Evolutionary conservation across 1,140 invertebrate species (phyloP).

Genomic region (Gryon sp.): DNA sequence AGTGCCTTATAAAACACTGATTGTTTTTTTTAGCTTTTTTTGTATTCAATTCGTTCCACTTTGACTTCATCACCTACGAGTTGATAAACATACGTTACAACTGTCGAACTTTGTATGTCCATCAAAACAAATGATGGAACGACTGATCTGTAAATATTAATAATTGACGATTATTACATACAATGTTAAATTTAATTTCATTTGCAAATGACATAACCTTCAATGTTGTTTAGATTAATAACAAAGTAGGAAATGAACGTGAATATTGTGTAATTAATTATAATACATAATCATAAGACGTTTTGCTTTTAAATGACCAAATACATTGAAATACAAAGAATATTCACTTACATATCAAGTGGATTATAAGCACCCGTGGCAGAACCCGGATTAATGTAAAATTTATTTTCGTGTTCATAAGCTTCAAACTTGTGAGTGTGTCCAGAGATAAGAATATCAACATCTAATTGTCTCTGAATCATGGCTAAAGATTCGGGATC

Average conservation of each 20-base stretch:
- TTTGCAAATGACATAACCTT: no score
- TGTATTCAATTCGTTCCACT: slow-evolving; percentile 99
- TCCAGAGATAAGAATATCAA: slow-evolving; percentile 99
- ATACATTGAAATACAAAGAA: slow-evolving; percentile 1
- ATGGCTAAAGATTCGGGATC: slow-evolving; percentile 95
- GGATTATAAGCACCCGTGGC: slow-evolving; percentile 98
- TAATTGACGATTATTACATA: slow-evolving; percentile 15
- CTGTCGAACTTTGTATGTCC: slow-evolving; percentile 98
- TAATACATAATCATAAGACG: no score
- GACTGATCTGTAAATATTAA: slow-evolving; percentile 85
- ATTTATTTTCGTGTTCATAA: slow-evolving; percentile 99
- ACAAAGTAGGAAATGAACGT: no score
- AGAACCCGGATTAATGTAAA: slow-evolving; percentile 99
- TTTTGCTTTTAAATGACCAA: no score
- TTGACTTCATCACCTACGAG: slow-evolving; percentile 98
- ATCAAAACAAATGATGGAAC: slow-evolving; percentile 98
- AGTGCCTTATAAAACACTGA: slow-evolving; percentile 14
- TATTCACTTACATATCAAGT: slow-evolving; percentile 87
- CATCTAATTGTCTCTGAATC: slow-evolving; percentile 97
- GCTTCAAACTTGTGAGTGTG: slow-evolving; percentile 99
- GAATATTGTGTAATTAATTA: no score
- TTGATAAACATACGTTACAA: slow-evolving; percentile 99
- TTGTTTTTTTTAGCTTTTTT: slow-evolving; percentile 85
- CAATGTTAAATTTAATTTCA: slow-evolving; percentile 25
- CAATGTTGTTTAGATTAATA: no score